These are phyloP conservation scores for Columba guinea DNA, from an alignment of 2,797 vertebrate species.

Conservation along the genomic window DNA sequence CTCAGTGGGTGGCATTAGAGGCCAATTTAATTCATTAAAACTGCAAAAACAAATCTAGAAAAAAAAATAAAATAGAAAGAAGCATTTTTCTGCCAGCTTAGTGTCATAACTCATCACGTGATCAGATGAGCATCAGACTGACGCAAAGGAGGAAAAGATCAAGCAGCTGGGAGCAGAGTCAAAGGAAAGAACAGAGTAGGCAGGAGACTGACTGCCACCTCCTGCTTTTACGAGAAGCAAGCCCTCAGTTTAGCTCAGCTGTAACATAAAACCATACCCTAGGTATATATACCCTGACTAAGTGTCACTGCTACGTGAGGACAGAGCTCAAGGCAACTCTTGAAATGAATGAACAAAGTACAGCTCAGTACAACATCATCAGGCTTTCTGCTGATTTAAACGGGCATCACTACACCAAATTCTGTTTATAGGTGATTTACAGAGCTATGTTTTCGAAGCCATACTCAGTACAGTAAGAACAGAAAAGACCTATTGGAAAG, in stretches of 20 bases:
- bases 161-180: not conserved
- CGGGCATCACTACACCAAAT: not conserved
- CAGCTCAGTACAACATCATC: not conserved
- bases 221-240: conserved; percentile 5
- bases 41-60: not conserved
- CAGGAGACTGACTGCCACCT: not conserved
- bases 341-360: not conserved
- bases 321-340: not conserved
- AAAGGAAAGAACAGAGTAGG: not conserved
- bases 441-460: not conserved
- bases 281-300: not conserved
- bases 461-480: not conserved
- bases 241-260: not conserved
- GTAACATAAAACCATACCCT: not conserved
- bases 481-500: not conserved
- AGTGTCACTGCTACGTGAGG: not conserved
- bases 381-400: not conserved
- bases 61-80: no score
- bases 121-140: not conserved
- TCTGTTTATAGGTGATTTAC: not conserved
- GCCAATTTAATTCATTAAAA: not conserved
- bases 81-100: not conserved
- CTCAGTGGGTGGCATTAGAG: not conserved
- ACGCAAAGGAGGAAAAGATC: not conserved
- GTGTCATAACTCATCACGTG: not conserved